Conservation (phyloP, 2,113 vertebrate genomes). For the Dinomys branickii region DNA sequence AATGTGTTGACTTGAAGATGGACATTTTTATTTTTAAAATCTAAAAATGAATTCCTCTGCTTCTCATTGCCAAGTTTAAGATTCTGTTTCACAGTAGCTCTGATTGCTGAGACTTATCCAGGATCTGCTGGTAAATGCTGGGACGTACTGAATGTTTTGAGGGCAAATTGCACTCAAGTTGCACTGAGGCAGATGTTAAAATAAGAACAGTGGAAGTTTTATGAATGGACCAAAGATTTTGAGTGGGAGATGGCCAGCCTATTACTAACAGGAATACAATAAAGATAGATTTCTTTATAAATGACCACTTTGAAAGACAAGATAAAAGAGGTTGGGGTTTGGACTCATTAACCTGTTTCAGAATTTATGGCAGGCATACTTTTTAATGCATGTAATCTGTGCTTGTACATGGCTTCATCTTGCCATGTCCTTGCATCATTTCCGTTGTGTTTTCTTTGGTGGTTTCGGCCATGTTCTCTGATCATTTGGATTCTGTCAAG, state of each 20-base stretch:
- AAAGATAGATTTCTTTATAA: neutral
- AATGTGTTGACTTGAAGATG: constrained; percentile 78
- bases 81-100: constrained; percentile 56
- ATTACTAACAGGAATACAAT: neutral
- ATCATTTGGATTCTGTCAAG: neutral
- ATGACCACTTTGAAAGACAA: neutral
- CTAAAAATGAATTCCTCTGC: constrained; percentile 78
- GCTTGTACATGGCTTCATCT: neutral
- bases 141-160: neutral
- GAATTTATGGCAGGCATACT: rapidly evolving
- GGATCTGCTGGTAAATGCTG: neutral
- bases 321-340: neutral
- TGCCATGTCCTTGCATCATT: rapidly evolving
- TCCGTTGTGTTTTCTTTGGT: neutral
- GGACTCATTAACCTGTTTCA: no score
- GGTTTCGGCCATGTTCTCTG: neutral
- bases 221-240: neutral
- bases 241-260: neutral
- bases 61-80: constrained; percentile 71
- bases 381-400: neutral
- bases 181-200: neutral
- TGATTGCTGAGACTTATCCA: constrained; percentile 28
- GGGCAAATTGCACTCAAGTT: neutral
- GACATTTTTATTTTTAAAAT: constrained; percentile 82
- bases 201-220: neutral